These are phyloP conservation scores for Xestia xanthographa DNA, from an alignment of 2,888 invertebrate species.

Conservation along the genomic window DNA sequence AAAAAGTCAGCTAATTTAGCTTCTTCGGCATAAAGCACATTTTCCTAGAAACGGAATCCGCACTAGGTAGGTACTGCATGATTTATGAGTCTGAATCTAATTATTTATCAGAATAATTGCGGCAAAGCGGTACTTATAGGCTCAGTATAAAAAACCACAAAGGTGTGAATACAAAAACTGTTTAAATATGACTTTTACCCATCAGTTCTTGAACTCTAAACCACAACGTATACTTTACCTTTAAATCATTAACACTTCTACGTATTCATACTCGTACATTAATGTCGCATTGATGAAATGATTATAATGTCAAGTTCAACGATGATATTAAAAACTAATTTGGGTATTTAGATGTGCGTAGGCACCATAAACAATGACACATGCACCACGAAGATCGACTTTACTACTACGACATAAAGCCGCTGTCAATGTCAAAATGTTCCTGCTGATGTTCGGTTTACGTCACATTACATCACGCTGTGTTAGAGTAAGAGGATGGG, in stretches of 20 bases:
- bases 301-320: conserved; percentile 64
- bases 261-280: conserved; percentile 23
- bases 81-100: not conserved
- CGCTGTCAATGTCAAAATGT: not conserved
- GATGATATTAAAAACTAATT: conserved; percentile 56
- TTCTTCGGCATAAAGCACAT: too few species aligned
- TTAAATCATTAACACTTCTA: conserved; percentile 32
- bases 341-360: conserved; percentile 29
- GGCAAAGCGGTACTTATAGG: not conserved
- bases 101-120: not conserved
- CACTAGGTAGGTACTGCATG: not conserved
- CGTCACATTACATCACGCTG: conserved; percentile 42
- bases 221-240: conserved; percentile 17
- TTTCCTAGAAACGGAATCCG: not conserved
- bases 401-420: not conserved
- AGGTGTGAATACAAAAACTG: conserved; percentile 1
- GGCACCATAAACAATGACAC: not conserved
- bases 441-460: not conserved
- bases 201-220: conserved; percentile 14
- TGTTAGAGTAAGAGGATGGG: conserved; percentile 1
- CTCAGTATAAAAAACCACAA: not conserved
- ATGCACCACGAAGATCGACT: not conserved
- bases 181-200: not conserved
- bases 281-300: conserved; percentile 43
- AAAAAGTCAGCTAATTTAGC: not conserved